Conservation (phyloP, 2,797 vertebrate species). For the Clarias laeviceps region DNA sequence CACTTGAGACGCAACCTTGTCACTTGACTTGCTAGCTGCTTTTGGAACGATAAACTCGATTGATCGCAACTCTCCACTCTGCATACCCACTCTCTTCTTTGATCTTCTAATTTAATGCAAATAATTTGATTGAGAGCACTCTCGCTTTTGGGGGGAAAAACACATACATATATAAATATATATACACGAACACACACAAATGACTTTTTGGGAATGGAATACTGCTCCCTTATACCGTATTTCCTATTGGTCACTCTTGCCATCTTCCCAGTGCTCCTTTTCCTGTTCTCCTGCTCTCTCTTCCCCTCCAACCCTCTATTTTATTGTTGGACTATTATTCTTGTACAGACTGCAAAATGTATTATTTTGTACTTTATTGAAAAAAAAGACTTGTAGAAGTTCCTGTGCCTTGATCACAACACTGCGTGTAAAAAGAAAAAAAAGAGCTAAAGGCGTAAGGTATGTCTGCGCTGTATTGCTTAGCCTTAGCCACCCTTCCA, state of each 20-base stretch:
- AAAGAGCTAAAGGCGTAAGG: slow-evolving; percentile 89
- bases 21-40: slow-evolving; percentile 36
- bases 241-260: slow-evolving; percentile 36
- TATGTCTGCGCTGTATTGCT: slow-evolving; percentile 93
- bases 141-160: slow-evolving; percentile 6
- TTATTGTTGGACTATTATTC: slow-evolving; percentile 97
- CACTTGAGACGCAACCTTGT: slow-evolving; percentile 16
- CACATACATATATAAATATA: not conserved
- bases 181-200: not conserved
- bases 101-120: slow-evolving; percentile 54
- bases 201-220: slow-evolving; percentile 42
- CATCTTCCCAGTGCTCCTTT: slow-evolving; percentile 39
- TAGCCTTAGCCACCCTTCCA: slow-evolving; percentile 66
- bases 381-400: slow-evolving; percentile 90
- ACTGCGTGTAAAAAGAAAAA: slow-evolving; percentile 76
- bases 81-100: slow-evolving; percentile 53
- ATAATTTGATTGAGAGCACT: slow-evolving; percentile 44
- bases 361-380: slow-evolving; percentile 99
- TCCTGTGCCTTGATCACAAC: slow-evolving; percentile 94
- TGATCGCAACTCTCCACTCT: slow-evolving; percentile 65
- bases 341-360: slow-evolving; percentile 99
- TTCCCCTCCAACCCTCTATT: slow-evolving; percentile 73
- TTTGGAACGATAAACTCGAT: slow-evolving; percentile 35
- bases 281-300: slow-evolving; percentile 1
- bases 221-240: slow-evolving; percentile 31